Evolutionary conservation across 2,797 vertebrate genomes (phyloP), one percentile per base, ranked within the genome.

Genomic region (Rhinogobio ventralis): DNA sequence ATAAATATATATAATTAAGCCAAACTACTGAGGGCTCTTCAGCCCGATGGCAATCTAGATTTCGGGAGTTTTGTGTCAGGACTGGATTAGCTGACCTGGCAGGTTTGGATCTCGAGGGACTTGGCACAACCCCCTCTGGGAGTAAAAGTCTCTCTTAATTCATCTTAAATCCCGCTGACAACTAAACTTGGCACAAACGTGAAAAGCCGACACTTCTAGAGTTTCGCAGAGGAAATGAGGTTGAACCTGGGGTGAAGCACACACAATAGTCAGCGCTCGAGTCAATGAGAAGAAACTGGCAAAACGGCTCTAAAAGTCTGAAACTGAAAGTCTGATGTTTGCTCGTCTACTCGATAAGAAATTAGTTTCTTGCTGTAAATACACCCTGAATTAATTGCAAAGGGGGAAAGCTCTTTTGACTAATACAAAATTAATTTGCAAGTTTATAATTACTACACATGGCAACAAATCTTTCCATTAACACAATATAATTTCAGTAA

Each of bases 241-340:
- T 85, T 79, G 67, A 85, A 72, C 67, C 53, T 49, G 83, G 7
- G 66, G 76, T 69, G 74, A 84, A 60, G 39, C 64, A 7, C 78
- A 60, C 64, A 51, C 25, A 66, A 55, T 28, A 75, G 60, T 66
- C 46, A 39, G 30, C 33, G 8, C 7, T 28, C 8, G 23, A 55
- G 46, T 67, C 81, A 62, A 42, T 66, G 45, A 79, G 64, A 19
- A 42, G 69, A 75, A 76, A 67, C 17, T 39, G 72, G 79, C 68
- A 81, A 9, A 82, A 82, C 14, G 14, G 19, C 72, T 67, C 9
- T 7, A 25, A 15, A 28, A 51, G 49, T 46, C 42, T 82, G 36
- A 75, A n/a, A n/a, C n/a, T 7, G 60, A 15, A 28, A 51, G 49
- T 46, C 42, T 82, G 36, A 75, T 82, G 82, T 77, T 77, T 76